phyloP scores from a whole-genome alignment of 2,888 invertebrate genomes.

The Ferrisia virgata region DNA sequence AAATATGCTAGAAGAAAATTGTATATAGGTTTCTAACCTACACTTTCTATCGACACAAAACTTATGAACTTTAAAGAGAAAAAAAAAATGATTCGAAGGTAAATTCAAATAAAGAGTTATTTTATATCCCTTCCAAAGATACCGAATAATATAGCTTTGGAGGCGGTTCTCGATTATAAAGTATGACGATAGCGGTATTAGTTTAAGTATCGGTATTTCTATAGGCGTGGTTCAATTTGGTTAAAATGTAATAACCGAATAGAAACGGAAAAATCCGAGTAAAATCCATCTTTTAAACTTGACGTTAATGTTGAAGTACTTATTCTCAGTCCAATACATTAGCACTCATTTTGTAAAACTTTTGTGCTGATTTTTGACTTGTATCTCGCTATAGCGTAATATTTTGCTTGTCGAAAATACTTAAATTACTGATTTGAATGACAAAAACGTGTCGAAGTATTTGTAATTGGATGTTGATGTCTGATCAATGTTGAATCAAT shows the following conservation, averaged over 20 bases:
- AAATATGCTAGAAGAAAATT: no score
- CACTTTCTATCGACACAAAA: no score
- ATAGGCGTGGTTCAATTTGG: conserved; percentile 22
- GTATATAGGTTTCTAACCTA: no score
- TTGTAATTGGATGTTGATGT: no score
- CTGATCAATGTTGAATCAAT: no score
- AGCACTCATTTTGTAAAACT: not conserved
- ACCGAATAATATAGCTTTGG: not conserved
- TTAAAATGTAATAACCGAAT: conserved; percentile 6
- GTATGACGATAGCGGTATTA: not conserved
- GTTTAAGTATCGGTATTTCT: conserved; percentile 10
- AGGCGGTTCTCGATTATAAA: conserved; percentile 12
- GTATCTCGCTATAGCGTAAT: not conserved
- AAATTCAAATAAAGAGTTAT: not conserved
- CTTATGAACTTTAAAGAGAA: not conserved
- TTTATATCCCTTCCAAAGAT: not conserved
- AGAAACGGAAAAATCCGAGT: not conserved
- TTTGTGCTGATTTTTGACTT: not conserved
- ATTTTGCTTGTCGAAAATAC: not conserved
- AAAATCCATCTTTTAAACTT: not conserved
- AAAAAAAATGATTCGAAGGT: not conserved
- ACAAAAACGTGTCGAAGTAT: not conserved
- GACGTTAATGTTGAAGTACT: not conserved
- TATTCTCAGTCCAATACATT: not conserved
- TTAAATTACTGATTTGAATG: not conserved